These are phyloP conservation scores for Brevimyrus niger DNA, from an alignment of 2,113 vertebrate species.

Conservation along the genomic window DNA sequence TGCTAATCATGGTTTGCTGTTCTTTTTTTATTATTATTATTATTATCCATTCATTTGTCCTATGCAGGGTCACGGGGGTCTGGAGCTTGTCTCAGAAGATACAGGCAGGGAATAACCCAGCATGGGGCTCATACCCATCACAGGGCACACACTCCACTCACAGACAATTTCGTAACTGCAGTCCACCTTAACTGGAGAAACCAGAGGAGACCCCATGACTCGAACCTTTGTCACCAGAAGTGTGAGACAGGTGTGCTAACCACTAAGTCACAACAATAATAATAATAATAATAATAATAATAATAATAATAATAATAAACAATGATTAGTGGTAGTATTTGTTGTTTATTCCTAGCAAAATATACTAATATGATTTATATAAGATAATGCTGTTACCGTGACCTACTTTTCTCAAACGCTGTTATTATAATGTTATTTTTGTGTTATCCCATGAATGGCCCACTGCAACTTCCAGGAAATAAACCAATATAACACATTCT, in stretches of 20 bases:
- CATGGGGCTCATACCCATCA: not conserved
- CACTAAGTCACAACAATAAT: not conserved
- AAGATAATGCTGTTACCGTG: not conserved
- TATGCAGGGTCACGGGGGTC: not conserved
- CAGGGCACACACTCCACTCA: not conserved
- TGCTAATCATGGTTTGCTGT: slow-evolving; percentile 46
- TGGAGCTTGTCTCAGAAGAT: not conserved
- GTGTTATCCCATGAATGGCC: not conserved
- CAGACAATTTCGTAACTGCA: not conserved
- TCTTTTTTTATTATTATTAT: not conserved
- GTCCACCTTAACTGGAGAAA: not conserved
- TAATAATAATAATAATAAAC: not conserved
- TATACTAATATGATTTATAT: not conserved
- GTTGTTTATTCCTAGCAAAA: not conserved
- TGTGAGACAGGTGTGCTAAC: not conserved
- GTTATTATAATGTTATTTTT: not conserved
- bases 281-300: not conserved
- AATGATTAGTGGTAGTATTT: not conserved
- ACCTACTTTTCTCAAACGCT: not conserved
- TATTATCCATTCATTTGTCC: not conserved
- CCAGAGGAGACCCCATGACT: not conserved
- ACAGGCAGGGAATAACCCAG: not conserved
- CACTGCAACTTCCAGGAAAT: not conserved
- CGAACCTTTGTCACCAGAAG: not conserved
- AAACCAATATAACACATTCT: not conserved